Base-by-base conservation (phyloP, 2,888 invertebrate species). In the Cataglyphis altisquamis region DNA sequence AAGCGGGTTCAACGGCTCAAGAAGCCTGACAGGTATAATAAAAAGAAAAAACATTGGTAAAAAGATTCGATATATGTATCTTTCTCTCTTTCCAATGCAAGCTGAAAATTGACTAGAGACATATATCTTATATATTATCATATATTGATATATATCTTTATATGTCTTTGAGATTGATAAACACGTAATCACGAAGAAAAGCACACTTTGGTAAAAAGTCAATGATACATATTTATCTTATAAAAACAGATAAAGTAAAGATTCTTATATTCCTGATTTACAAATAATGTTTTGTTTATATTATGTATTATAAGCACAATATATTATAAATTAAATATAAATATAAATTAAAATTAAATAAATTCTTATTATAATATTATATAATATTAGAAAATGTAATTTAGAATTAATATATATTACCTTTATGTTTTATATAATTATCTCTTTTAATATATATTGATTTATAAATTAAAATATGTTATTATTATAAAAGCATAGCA, bases 1-100 rank as follows among this genome's bases (percentile, higher is more conserved):
- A 62, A 60, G 21, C 39, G 52, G 45, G 91, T 87, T 90, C 88
- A 83, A 83, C 55, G 90, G 85, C 83, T 91, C 55, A 25, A 1
- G 3, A 15, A 41, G 8, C 1, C 1, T 29, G 48, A 57, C 72
- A 21, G 41, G 21, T 3, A 5, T 29, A n/a, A 60, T 39, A 41
- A 25, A 60, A 60, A 70, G 45, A 25, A 78, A 78, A 25, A 48
- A 29, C 48, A 66, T 18, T 32, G 25, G 41, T 55, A 78, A 78
- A 12, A 78, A 21, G 29, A 8, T 2, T 8, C n/a, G n/a, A 3
- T 48, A 52, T 52, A 0, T 52, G n/a, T n/a, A 6, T 52, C n/a
- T 52, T 8, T 8, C 48, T 52, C 48, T 52, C 48, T 68, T 25
- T 45, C 0, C 55, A 12, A 21, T 52, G 18, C 25, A 10, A 21